Evolutionary conservation across 2,113 vertebrate genomes (phyloP).

Genomic region (Chionodraco myersi): DNA sequence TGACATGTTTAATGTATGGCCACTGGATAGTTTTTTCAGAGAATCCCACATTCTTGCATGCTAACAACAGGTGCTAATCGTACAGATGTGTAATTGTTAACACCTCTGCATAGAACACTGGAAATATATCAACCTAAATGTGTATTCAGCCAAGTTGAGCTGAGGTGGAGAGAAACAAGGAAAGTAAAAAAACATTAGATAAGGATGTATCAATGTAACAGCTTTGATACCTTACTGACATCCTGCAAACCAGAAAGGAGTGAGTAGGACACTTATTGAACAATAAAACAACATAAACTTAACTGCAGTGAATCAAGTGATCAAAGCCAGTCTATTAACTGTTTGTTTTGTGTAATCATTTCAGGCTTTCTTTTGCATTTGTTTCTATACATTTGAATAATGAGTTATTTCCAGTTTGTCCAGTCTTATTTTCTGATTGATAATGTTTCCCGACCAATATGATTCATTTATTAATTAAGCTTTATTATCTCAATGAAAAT

Average conservation of each 20-base stretch:
- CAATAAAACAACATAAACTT: no score
- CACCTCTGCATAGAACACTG: neutral
- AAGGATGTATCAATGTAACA: neutral
- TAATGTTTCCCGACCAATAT: no score
- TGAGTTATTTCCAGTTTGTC: no score
- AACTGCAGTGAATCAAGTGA: no score
- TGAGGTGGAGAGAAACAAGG: neutral
- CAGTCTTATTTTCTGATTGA: no score
- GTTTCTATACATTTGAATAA: neutral
- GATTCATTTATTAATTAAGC: no score
- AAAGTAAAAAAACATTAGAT: neutral
- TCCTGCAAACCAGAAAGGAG: neutral
- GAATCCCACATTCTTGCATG: neutral
- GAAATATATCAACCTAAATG: neutral
- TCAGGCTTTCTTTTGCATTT: neutral
- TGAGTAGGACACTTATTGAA: neutral
- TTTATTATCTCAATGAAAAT: no score
- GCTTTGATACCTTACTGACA: no score
- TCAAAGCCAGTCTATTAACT: neutral
- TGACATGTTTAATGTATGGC: no score
- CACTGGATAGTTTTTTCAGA: no score
- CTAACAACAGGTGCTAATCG: neutral
- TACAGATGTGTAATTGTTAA: neutral
- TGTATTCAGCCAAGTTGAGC: neutral
- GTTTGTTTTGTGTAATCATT: neutral